Percentiles rank a stretch among this genome's conserved stretches.
Conservation (phyloP, 53 echinoderm and acorn worm species). For the Crossaster papposus region DNA sequence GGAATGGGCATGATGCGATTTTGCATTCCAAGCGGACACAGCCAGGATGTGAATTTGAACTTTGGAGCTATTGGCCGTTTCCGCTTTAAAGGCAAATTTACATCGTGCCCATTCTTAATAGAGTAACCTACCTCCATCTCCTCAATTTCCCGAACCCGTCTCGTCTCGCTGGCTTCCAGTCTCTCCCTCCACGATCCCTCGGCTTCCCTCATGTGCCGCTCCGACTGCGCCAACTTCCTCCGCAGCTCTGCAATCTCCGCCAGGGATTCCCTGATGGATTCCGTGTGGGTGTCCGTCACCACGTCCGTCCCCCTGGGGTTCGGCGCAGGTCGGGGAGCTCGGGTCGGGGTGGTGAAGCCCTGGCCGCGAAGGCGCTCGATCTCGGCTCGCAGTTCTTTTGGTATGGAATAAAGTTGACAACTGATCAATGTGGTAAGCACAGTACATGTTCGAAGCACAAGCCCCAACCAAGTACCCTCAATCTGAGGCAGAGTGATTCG, state of each 20-base stretch:
- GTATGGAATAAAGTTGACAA: neutral
- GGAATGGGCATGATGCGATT: too few relatives aligned
- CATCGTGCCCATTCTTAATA: neutral
- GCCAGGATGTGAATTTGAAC: too few relatives aligned
- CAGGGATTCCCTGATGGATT: constrained; percentile 56
- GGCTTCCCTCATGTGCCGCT: constrained; percentile 67
- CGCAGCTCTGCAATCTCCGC: constrained; percentile 72
- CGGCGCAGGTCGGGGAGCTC: constrained; percentile 16
- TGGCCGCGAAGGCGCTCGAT: constrained; percentile 78
- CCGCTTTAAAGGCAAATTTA: too few relatives aligned
- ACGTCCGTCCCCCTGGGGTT: constrained; percentile 5
- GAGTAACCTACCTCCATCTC: constrained; percentile 72
- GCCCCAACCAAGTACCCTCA: too few relatives aligned
- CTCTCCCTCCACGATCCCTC: constrained; percentile 75
- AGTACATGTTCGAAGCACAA: neutral
- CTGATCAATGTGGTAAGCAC: neutral
- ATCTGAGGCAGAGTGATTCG: too few relatives aligned
- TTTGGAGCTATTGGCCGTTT: too few relatives aligned
- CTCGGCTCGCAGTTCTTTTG: constrained; percentile 83
- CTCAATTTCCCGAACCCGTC: constrained; percentile 63
- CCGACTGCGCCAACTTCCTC: constrained; percentile 66
- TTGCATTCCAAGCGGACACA: too few relatives aligned
- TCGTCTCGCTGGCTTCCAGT: constrained; percentile 68
- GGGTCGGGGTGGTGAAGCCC: constrained; percentile 56
- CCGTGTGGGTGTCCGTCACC: constrained; percentile 19